Evolutionary conservation across 2,888 invertebrate species (phyloP), one percentile per base, ranked within the genome.

Genomic region (Anoncus sp.): DNA sequence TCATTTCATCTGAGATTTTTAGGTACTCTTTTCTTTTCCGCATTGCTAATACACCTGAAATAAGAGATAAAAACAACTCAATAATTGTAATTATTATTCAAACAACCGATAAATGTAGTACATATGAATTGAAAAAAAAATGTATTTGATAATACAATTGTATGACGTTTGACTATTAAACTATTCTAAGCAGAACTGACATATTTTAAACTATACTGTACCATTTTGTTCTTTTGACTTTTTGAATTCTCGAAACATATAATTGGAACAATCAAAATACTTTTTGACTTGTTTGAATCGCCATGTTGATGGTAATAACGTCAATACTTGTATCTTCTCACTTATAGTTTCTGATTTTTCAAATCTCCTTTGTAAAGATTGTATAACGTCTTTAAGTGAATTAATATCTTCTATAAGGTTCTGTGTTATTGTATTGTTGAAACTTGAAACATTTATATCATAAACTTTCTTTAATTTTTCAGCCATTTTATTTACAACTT

Each of bases 301-400:
- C 31, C 31, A 31, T 31, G 53, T 24, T 51, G 18, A 18, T 51
- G 53, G 53, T 51, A 51, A 16, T 16, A 51, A 4, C 27, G 53
- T 51, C 53, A 51, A 16, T 51, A 51, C 53, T 51, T 51, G 53
- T 24, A 51, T 51, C 53, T 51, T 51, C 31, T 31, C 31, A 31
- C 31, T 31, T 6, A 31, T 7, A 6, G 31, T 6, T 31, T 31
- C 31, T 31, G 31, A 31, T 31, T 31, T 31, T 31, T 31, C 7
- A 6, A 6, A 31, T 31, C 31, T 4, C 4, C 7, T 31, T 31
- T 31, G 31, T 31, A 31, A 7, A 31, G 31, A 31, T 31, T 6
- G 7, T 31, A 31, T 31, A 51, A 51, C 18, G 53, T 51, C 53
- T 12, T 51, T 51, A 18, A 51, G 53, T 27, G 53, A 24, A 51